Base-by-base conservation (phyloP, 1,140 invertebrate species). In the Aplysia californica region DNA sequence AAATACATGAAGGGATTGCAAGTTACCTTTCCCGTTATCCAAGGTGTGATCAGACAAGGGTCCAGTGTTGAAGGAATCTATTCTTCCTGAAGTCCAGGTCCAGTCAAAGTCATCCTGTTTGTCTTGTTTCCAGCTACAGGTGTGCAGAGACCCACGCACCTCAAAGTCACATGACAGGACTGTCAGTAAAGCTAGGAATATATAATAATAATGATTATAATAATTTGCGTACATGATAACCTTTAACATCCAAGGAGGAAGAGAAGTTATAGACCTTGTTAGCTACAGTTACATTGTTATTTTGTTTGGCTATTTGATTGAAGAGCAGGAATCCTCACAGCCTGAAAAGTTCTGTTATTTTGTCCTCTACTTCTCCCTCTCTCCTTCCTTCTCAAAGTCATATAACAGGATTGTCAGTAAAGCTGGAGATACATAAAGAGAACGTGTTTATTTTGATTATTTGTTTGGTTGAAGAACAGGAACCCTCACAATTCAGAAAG, bases 41-140 rank as follows among this genome's bases (percentile, higher is more conserved):
- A 83, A 83, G 3, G 87, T 88, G 77, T 89, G 87, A 74, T 89
- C 87, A 81, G 55, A 71, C 44, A 50, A 50, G 18, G 85, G 86
- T 10, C 86, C 87, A 41, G 86, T 86, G 41, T 18, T 41, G 18
- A 35, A 2, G 21, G 80, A 80, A 20, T 26, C 38, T 20, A 84
- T 87, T 6, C 39, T 31, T 2, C 84, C 79, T 72, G 41, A 69
- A 26, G 78, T 76, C 35, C 80, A 58, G 31, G 83, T 80, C 86
- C 86, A 88, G 71, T 87, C 81, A 83, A 88, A 87, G 36, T 75
- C 75, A 66, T 86, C 87, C 1, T 90, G 91, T 0, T 92, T 91
- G 82, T 95, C 94, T 76, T 95, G 93, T 15, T 88, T 92, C 93
- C 94, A 95, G 56, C 93, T 93, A 79, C 95, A 95, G 0, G 95